phyloP scores from a whole-genome alignment of 2,888 invertebrate genomes.

The Tupiocoris notatus region DNA sequence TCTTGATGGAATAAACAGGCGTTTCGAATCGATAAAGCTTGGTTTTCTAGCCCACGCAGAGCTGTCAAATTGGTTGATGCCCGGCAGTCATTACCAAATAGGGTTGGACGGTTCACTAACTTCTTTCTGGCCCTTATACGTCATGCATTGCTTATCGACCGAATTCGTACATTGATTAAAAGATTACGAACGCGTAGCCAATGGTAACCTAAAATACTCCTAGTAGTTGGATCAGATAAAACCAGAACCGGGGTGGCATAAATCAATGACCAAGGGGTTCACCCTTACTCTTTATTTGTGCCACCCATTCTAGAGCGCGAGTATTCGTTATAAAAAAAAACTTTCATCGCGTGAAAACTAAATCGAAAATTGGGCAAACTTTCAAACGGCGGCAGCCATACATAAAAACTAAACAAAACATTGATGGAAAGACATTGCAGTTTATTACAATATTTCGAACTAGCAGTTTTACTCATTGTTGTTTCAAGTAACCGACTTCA shows the following conservation, averaged over 20 bases:
- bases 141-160: not conserved
- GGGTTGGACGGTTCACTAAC: not conserved
- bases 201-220: not conserved
- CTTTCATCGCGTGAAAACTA: no score
- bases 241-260: not conserved
- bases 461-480: no score
- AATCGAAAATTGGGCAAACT: no score
- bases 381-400: no score
- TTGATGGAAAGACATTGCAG: no score
- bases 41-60: not conserved
- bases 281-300: not conserved
- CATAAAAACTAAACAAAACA: no score
- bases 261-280: not conserved
- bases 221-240: not conserved
- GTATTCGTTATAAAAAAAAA: no score
- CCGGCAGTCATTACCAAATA: not conserved
- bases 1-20: not conserved
- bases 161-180: slow-evolving; percentile 12
- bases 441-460: no score
- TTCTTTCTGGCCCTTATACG: not conserved
- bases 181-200: slow-evolving; percentile 10
- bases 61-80: not conserved
- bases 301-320: no score
- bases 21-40: not conserved
- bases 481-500: no score